phyloP scores from a whole-genome alignment of 37 sponge, comb jelly and placozoan genomes.

The Theonella swinhoei region DNA sequence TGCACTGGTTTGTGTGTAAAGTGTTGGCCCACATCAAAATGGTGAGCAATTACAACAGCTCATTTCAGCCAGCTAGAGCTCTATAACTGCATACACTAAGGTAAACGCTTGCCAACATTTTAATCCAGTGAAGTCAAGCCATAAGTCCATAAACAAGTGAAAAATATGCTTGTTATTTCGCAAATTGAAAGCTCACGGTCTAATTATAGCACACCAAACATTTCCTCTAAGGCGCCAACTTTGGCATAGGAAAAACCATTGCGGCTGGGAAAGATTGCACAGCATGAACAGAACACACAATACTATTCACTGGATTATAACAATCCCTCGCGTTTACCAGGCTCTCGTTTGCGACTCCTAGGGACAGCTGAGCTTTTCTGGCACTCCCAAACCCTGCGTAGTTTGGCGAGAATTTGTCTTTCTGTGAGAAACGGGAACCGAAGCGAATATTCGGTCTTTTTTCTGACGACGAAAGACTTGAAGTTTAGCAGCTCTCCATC shows the following conservation, averaged over 20 bases:
- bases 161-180: neutral
- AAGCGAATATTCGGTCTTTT: conserved; percentile 23
- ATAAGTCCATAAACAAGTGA: too few relatives aligned
- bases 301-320: too few relatives aligned
- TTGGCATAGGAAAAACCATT: too few relatives aligned
- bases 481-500: conserved; percentile 4
- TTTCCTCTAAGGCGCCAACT: neutral
- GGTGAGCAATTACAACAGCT: neutral
- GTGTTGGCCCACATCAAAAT: neutral
- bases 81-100: neutral
- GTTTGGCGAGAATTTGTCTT: conserved; percentile 51
- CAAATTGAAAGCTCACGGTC: neutral
- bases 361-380: neutral
- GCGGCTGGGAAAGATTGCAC: too few relatives aligned
- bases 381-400: conserved; percentile 47
- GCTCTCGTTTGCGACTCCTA: neutral
- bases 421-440: conserved; percentile 74
- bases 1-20: neutral
- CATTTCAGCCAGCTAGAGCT: neutral
- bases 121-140: neutral
- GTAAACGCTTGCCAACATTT: neutral
- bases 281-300: too few relatives aligned
- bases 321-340: too few relatives aligned
- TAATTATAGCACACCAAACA: neutral
- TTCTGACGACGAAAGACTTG: conserved; percentile 25